These are phyloP conservation scores for Bombus sibiricus DNA, from an alignment of 1,140 invertebrate genomes.

Conservation along the genomic window DNA sequence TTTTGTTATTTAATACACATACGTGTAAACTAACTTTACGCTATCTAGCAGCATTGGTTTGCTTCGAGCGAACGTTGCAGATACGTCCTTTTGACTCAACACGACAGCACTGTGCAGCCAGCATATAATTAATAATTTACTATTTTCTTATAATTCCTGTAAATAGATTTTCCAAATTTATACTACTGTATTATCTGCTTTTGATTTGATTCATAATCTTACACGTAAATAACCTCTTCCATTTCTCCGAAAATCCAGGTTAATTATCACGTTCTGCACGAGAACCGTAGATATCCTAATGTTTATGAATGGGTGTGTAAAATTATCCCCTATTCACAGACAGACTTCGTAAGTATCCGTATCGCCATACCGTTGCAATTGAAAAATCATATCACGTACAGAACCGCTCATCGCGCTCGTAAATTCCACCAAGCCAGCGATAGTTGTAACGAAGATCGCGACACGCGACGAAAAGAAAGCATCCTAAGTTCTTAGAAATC, in stretches of 20 bases:
- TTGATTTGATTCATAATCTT: neutral
- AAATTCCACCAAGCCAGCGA: neutral
- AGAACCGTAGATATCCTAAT: too few species aligned
- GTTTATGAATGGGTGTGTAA: neutral
- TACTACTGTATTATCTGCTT: too few species aligned
- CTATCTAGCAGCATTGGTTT: too few species aligned
- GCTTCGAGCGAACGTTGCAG: too few species aligned
- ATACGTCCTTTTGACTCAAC: too few species aligned
- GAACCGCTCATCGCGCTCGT: neutral
- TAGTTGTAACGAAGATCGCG: neutral
- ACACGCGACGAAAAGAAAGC: too few species aligned
- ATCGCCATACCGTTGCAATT: neutral
- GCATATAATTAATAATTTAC: too few species aligned
- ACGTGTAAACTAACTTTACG: too few species aligned
- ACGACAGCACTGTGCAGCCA: too few species aligned
- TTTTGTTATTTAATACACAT: too few species aligned
- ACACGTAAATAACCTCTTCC: neutral
- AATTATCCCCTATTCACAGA: neutral
- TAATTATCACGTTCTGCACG: neutral
- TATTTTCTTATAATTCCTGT: too few species aligned
- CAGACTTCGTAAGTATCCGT: neutral
- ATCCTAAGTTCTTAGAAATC: neutral
- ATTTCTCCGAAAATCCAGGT: neutral
- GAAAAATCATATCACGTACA: neutral
- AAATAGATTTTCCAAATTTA: too few species aligned